Percentiles rank a stretch among this genome's conserved stretches.
Evolutionary conservation across 2,888 invertebrate genomes (phyloP).

Genomic region (Thumatha senex): DNA sequence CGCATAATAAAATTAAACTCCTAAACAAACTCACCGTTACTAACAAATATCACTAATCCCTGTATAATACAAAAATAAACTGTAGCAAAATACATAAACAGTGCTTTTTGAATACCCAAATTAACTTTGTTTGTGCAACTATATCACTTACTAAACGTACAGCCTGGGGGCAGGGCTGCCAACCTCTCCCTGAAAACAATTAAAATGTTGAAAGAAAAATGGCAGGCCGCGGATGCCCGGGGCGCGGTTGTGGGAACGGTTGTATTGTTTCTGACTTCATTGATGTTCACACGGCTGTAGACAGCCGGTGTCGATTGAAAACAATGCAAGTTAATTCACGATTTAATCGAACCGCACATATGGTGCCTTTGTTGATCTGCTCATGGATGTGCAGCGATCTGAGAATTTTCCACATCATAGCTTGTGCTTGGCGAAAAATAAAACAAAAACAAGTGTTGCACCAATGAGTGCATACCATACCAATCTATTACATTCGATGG

Average conservation of each 20-base stretch:
- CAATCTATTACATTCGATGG: too few relatives aligned
- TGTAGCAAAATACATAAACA: conserved; percentile 40
- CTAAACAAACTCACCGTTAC: conserved; percentile 29
- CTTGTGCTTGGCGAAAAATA: conserved; percentile 27
- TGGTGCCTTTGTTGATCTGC: conserved; percentile 42
- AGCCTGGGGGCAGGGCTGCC: conserved; percentile 68
- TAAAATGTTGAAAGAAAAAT: conserved; percentile 61
- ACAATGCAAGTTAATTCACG: conserved; percentile 41
- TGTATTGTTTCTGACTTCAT: conserved; percentile 61
- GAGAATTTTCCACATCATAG: conserved; percentile 35
- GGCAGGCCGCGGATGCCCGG: conserved; percentile 49
- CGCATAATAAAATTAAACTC: conserved; percentile 2
- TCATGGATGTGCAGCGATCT: conserved; percentile 35
- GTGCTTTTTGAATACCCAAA: conserved; percentile 40
- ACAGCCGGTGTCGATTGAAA: conserved; percentile 41
- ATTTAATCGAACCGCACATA: conserved; percentile 36
- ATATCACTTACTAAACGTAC: conserved; percentile 47
- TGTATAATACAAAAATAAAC: conserved; percentile 42
- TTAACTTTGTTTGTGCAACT: conserved; percentile 49
- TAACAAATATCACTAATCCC: conserved; percentile 30
- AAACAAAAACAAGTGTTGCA: not conserved
- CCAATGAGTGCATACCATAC: too few relatives aligned
- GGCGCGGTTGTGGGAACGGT: conserved; percentile 70
- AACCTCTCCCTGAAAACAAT: conserved; percentile 75
- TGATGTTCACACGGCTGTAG: conserved; percentile 45